phyloP scores from a whole-genome alignment of 2,113 vertebrate genomes.

The Sterna hirundo region DNA sequence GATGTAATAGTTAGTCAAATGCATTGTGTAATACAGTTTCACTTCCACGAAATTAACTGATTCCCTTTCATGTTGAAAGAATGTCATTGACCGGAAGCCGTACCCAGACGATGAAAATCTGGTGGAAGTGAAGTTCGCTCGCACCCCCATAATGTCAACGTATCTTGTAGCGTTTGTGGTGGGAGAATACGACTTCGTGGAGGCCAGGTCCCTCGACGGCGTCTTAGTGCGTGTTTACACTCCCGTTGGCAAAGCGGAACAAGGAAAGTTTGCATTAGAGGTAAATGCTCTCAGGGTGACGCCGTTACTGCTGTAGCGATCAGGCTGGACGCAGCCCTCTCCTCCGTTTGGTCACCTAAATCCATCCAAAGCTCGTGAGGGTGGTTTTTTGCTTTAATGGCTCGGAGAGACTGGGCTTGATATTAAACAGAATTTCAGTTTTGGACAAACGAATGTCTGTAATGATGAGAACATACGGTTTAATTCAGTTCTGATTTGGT shows the following conservation, averaged over 20 bases:
- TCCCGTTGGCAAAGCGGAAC: conserved; percentile 93
- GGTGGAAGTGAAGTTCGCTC: conserved; percentile 93
- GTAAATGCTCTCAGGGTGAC: conserved; percentile 73
- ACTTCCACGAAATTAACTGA: neutral
- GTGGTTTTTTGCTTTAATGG: neutral
- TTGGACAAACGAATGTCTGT: neutral
- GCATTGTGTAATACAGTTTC: neutral
- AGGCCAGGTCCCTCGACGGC: conserved; percentile 91
- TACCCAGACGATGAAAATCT: conserved; percentile 90
- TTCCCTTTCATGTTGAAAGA: conserved; percentile 69
- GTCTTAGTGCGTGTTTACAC: conserved; percentile 94
- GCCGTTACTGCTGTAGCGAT: neutral
- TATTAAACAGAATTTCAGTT: neutral
- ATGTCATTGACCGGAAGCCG: conserved; percentile 90
- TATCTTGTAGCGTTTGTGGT: conserved; percentile 98
- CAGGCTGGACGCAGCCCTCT: neutral
- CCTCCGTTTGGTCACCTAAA: too few relatives aligned
- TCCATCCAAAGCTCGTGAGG: neutral
- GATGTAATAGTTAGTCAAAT: neutral
- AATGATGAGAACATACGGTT: neutral
- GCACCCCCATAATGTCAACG: conserved; percentile 95
- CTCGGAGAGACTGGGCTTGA: neutral
- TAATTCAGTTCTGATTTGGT: neutral
- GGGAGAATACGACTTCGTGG: conserved; percentile 96
- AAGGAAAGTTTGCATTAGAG: conserved; percentile 97